A percentile compares a stretch with the other conserved stretches of the same genome.
phyloP scores from a whole-genome alignment of 1,140 invertebrate genomes.

The Latrodectus geometricus region DNA sequence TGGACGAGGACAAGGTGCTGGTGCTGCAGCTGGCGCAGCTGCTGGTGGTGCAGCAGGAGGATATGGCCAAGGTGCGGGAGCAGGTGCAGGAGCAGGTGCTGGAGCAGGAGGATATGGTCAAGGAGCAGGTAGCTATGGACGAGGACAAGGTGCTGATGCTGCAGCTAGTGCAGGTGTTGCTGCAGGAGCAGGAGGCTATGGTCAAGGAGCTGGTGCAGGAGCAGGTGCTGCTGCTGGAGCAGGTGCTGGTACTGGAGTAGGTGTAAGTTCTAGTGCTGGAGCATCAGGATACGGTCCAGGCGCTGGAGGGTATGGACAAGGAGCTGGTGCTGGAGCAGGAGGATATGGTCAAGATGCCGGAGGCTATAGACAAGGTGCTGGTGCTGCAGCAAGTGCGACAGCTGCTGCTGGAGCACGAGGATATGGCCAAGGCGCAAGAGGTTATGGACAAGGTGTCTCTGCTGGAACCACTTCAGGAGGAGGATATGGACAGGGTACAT shows the following conservation, averaged over 20 bases:
- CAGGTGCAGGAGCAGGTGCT: no score
- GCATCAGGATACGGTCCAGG: not conserved
- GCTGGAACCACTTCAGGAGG: not conserved
- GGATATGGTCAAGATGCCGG: not conserved
- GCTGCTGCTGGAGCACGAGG: not conserved
- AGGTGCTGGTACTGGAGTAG: conserved; percentile 5
- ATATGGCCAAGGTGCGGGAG: no score
- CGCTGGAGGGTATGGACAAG: not conserved
- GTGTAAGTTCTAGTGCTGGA: not conserved
- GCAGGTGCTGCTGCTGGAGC: not conserved
- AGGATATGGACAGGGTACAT: not conserved
- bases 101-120: no score
- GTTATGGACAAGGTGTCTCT: not conserved
- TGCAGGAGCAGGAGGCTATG: no score
- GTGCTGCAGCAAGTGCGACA: not conserved
- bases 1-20: not conserved
- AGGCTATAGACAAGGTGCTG: no score
- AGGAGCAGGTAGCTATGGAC: no score
- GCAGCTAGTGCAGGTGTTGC: no score
- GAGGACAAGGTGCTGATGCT: no score
- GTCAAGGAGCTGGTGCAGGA: no score
- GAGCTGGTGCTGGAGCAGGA: not conserved
- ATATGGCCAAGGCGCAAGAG: not conserved
- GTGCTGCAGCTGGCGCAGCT: not conserved
- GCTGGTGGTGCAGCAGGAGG: not conserved